Conservation (phyloP, 2,888 invertebrate genomes). For the Ochropleura plecta region DNA sequence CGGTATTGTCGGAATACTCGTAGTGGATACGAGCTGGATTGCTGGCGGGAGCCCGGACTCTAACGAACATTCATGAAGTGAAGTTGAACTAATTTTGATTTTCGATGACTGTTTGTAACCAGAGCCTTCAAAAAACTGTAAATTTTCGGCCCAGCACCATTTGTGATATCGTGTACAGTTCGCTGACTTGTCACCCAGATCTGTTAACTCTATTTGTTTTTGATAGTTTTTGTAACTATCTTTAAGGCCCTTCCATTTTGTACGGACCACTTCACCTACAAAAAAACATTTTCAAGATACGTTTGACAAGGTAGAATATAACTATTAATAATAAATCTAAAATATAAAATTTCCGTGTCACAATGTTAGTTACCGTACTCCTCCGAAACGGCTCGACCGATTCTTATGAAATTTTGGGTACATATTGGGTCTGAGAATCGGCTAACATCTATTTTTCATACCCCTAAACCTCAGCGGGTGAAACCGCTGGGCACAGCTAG, state of each 20-base stretch:
- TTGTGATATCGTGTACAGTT: constrained; percentile 25
- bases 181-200: not conserved
- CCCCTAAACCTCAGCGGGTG: too few species aligned
- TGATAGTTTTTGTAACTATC: constrained; percentile 45
- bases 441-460: too few species aligned
- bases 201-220: constrained; percentile 20
- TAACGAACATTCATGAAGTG: constrained; percentile 1
- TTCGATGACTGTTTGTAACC: constrained; percentile 5
- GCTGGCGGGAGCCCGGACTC: not conserved
- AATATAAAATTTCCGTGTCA: too few species aligned
- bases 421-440: too few species aligned
- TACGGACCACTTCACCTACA: constrained; percentile 37
- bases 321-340: too few species aligned
- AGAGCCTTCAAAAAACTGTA: constrained; percentile 36
- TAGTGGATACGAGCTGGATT: not conserved
- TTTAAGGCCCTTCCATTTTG: constrained; percentile 48
- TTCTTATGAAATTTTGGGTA: too few species aligned
- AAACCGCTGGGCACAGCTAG: too few species aligned
- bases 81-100: constrained; percentile 11
- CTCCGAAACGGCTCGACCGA: too few species aligned
- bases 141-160: constrained; percentile 45
- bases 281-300: not conserved
- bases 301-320: not conserved
- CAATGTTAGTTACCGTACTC: too few species aligned
- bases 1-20: not conserved